These are phyloP conservation scores for Eurois occulta DNA, from an alignment of 2,888 invertebrate genomes.

Conservation along the genomic window DNA sequence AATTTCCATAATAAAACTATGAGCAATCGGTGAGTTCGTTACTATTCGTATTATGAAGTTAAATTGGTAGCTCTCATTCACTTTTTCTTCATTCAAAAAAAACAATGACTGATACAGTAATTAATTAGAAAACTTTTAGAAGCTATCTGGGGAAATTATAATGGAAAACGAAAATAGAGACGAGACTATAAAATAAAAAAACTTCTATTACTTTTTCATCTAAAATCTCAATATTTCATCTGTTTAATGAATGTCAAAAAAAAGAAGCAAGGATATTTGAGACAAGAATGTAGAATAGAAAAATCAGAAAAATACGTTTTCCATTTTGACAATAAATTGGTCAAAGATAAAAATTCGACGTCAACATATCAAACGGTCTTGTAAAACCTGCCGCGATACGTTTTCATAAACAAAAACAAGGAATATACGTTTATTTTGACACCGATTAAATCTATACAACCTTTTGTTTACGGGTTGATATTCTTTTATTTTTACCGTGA, in stretches of 20 bases:
- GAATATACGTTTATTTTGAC: slow-evolving; percentile 11
- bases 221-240: not conserved
- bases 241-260: slow-evolving; percentile 9
- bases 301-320: slow-evolving; percentile 14
- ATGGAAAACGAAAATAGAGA: not conserved
- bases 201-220: not conserved
- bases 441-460: slow-evolving; percentile 16
- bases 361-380: slow-evolving; percentile 41
- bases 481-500: not conserved
- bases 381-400: not conserved
- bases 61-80: not conserved
- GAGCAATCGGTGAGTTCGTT: not conserved
- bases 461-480: slow-evolving; percentile 6
- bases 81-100: not conserved
- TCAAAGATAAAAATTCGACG: slow-evolving; percentile 38
- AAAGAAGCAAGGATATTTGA: slow-evolving; percentile 25
- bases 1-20: not conserved
- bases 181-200: not conserved
- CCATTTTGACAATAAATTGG: slow-evolving; percentile 40
- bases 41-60: not conserved
- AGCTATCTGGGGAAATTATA: not conserved
- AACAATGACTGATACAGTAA: not conserved
- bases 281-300: slow-evolving; percentile 16
- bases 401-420: slow-evolving; percentile 11
- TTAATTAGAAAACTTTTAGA: slow-evolving; percentile 8